These are phyloP conservation scores for Microplitis mediator DNA, from an alignment of 1,140 invertebrate species.

Conservation along the genomic window DNA sequence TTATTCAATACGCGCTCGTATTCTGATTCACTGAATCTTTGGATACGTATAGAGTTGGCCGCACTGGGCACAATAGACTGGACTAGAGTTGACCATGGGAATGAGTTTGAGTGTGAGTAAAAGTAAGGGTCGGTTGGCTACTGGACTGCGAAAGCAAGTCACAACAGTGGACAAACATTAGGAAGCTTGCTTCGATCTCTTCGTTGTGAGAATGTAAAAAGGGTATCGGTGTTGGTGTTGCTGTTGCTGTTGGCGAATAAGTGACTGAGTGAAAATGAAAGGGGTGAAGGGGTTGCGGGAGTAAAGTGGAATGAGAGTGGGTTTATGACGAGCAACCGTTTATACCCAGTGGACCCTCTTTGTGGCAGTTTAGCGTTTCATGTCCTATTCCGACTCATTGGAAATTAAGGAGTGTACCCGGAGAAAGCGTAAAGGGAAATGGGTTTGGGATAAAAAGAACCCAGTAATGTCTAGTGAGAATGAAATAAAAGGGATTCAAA, in stretches of 20 bases:
- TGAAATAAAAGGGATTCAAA: too few relatives aligned
- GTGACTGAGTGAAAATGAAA: background rate
- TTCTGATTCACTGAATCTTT: constrained; percentile 55
- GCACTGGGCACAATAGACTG: background rate
- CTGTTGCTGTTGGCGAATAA: too few relatives aligned
- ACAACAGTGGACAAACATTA: constrained; percentile 36
- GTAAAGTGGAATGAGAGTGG: constrained; percentile 10
- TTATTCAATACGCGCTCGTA: constrained; percentile 19
- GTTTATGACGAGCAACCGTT: background rate
- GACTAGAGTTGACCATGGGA: background rate
- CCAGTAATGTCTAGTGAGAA: too few relatives aligned
- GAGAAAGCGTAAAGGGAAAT: constrained; percentile 51
- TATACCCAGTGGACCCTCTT: constrained; percentile 42
- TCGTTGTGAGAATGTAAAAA: background rate
- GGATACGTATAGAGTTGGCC: constrained; percentile 28
- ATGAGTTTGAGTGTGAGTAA: background rate
- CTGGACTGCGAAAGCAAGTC: constrained; percentile 25
- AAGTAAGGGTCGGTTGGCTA: background rate
- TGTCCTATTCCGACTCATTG: constrained; percentile 64
- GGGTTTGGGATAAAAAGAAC: constrained; percentile 57
- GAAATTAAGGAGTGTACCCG: constrained; percentile 57
- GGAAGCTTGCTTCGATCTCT: constrained; percentile 22
- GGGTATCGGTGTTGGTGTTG: background rate
- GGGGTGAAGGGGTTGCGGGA: background rate
- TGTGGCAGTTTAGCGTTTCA: constrained; percentile 61